These are phyloP conservation scores for Lycodopsis pacificus DNA, from an alignment of 2,797 vertebrate genomes.

Conservation along the genomic window DNA sequence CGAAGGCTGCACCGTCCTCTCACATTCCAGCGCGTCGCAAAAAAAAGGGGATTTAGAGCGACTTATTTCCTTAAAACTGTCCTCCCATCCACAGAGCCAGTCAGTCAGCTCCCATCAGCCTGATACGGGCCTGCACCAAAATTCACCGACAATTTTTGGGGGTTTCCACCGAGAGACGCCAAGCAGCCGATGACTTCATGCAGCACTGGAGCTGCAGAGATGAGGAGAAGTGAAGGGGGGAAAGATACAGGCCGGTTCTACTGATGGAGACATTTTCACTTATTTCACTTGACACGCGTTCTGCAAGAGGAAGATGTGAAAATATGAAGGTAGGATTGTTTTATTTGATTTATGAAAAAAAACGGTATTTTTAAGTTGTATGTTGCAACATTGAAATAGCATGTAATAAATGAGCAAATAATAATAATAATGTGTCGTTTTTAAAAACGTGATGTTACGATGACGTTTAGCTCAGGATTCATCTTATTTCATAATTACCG, in stretches of 20 bases:
- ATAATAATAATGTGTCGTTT: not conserved
- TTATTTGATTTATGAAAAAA: not conserved
- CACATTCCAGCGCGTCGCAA: slow-evolving; percentile 76
- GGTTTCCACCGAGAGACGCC: slow-evolving; percentile 50
- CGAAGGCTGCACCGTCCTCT: slow-evolving; percentile 68
- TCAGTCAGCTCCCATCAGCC: slow-evolving; percentile 70
- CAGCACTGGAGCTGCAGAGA: slow-evolving; percentile 41
- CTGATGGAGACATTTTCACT: slow-evolving; percentile 13
- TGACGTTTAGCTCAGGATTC: not conserved
- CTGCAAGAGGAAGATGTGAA: slow-evolving; percentile 26
- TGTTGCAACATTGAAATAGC: not conserved
- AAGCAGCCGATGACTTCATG: slow-evolving; percentile 23
- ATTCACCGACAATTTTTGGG: slow-evolving; percentile 51
- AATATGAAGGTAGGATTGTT: slow-evolving; percentile 59
- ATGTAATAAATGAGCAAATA: slow-evolving; percentile 5
- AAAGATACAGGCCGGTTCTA: not conserved
- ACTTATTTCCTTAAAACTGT: slow-evolving; percentile 84
- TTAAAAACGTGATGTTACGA: not conserved
- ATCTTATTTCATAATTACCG: slow-evolving; percentile 34
- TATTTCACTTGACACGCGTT: slow-evolving; percentile 14
- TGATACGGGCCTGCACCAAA: slow-evolving; percentile 49
- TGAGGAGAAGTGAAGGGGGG: not conserved
- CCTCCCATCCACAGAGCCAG: slow-evolving; percentile 73
- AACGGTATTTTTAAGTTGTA: not conserved
- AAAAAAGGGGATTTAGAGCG: slow-evolving; percentile 77